Base-by-base conservation (phyloP, 2,113 vertebrate species). In the Sturnus vulgaris region DNA sequence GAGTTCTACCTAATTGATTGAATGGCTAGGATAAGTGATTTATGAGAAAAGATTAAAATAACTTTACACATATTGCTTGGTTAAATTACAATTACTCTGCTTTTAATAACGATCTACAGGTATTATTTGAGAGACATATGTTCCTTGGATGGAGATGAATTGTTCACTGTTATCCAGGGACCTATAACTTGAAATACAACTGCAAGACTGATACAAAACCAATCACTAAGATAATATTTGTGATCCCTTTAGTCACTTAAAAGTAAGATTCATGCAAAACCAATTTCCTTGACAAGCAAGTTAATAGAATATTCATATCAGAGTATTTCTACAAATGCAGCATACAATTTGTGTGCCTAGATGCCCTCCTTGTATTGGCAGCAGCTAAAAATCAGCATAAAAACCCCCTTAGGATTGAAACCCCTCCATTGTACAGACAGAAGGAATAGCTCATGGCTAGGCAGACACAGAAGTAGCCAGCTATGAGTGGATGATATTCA, bases 41-140 rank as follows among this genome's bases (percentile, higher is more conserved):
- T 92, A 97, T 88, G 88, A 90, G n/a, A 75, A 95, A 93, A 96
- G 12, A 95, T 78, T 96, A 81, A 86, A 96, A 94, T 90, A 94
- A 68, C 60, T 86, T 90, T 44, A 78, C 86, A 73, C 0, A 1
- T 88, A 86, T 86, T 86, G 60, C 85, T 92, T 90, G 28, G 56
- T 93, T 93, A 95, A 96, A 90, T 95, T 83, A 81, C 71, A 84
- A 60, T 95, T 96, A 88, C 49, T 80, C 40, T 90, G 52, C 31
- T 68, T 86, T 95, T 96, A 95, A 92, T 92, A 96, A 64, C 0
- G 2, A 81, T 86, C 79, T 94, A 56, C 79, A 84, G 90, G 76
- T 75, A 83, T 94, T 92, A 83, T 92, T 88, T 92, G 56, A 93
- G 65, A 18, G 94, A 28, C 92, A 64, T 92, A 95, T 86, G 92